phyloP scores from a whole-genome alignment of 2,113 vertebrate genomes.

The Meleagris gallopavo region DNA sequence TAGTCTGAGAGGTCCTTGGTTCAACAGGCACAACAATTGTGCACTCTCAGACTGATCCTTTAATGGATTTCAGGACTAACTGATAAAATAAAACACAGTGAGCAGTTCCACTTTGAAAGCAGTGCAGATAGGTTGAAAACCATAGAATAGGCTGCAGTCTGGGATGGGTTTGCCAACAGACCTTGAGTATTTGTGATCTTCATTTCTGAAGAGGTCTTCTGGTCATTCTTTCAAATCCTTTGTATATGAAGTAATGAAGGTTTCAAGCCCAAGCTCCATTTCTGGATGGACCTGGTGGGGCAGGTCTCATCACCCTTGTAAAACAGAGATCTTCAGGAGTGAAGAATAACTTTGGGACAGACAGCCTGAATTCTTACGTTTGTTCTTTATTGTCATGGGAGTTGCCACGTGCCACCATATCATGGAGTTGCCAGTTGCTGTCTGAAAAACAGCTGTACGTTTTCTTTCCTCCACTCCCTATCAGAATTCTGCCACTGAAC shows the following conservation, averaged over 20 bases:
- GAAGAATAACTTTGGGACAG: not conserved
- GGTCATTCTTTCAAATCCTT: not conserved
- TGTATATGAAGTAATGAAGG: not conserved
- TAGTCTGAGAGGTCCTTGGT: not conserved
- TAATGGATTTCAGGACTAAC: not conserved
- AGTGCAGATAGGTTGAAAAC: not conserved
- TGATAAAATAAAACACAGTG: not conserved
- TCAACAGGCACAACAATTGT: not conserved
- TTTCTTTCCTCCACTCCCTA: not conserved
- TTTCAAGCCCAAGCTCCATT: not conserved
- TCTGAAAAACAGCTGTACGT: not conserved
- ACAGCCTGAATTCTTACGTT: rapidly evolving
- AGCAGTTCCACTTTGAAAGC: not conserved
- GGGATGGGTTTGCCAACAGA: not conserved
- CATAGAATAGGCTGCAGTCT: not conserved
- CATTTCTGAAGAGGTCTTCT: not conserved
- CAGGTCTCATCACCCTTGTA: not conserved
- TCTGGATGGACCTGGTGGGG: not conserved
- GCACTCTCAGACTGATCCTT: not conserved
- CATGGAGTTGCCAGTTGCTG: not conserved
- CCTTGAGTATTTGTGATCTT: not conserved
- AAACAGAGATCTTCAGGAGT: not conserved
- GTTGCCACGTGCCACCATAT: not conserved
- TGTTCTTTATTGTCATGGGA: not conserved
- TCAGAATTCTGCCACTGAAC: not conserved